A percentile compares a stretch with the other conserved stretches of the same genome.
phyloP scores from a whole-genome alignment of 2,888 invertebrate species.

The Cephus spinipes region DNA sequence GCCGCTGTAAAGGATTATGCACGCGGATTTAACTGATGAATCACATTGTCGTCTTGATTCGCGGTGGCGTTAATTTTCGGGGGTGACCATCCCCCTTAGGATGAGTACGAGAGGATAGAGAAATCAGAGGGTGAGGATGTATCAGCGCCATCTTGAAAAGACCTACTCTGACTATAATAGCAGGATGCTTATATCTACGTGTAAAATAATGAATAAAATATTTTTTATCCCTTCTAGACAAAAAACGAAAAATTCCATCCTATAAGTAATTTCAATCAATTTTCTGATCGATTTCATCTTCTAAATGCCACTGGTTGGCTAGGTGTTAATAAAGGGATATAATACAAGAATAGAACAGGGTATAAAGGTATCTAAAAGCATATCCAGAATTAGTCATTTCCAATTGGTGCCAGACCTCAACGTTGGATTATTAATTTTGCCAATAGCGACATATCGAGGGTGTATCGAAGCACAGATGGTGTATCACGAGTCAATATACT shows the following conservation, averaged over 20 bases:
- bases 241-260: neutral
- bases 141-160: neutral
- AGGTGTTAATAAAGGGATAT: neutral
- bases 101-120: neutral
- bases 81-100: constrained; percentile 13
- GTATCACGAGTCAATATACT: constrained; percentile 61
- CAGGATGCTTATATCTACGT: neutral
- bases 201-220: neutral
- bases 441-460: constrained; percentile 41
- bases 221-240: neutral
- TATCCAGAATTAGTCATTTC: constrained; percentile 56
- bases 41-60: constrained; percentile 68
- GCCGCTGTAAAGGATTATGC: constrained; percentile 66
- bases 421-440: constrained; percentile 61
- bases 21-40: constrained; percentile 68
- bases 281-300: neutral
- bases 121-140: neutral
- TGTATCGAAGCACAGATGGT: constrained; percentile 55
- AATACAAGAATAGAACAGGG: neutral
- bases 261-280: neutral
- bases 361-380: constrained; percentile 19
- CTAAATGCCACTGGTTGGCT: neutral
- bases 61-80: constrained; percentile 65
- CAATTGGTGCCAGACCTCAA: constrained; percentile 52
- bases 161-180: neutral